phyloP scores from a whole-genome alignment of 92 coral and sea anemone genomes.

The Umimayanthus chanpuru region DNA sequence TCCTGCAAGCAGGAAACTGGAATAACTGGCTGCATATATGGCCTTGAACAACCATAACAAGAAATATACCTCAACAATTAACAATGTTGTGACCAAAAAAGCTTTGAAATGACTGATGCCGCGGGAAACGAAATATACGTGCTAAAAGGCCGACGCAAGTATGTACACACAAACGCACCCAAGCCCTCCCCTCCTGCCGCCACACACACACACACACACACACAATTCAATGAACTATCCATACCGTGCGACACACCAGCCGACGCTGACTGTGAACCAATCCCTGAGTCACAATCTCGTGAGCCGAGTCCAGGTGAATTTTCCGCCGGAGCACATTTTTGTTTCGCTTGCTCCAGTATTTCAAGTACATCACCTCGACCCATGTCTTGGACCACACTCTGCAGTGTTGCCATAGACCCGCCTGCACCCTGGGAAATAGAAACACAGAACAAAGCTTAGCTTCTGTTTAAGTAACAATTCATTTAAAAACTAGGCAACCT shows the following conservation, averaged over 20 bases:
- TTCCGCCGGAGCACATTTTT: constrained; percentile 9
- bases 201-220: not conserved
- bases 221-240: not conserved
- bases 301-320: constrained; percentile 15
- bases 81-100: too few relatives aligned
- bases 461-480: not conserved
- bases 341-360: constrained; percentile 40
- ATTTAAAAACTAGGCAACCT: too few relatives aligned
- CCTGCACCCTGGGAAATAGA: constrained; percentile 54
- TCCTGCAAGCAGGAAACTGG: too few relatives aligned
- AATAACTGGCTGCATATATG: too few relatives aligned
- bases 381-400: constrained; percentile 54
- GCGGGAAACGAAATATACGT: too few relatives aligned
- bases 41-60: too few relatives aligned
- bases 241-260: constrained; percentile 60
- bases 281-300: constrained; percentile 65
- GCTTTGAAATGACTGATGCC: too few relatives aligned
- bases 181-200: too few relatives aligned
- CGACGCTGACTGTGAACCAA: constrained; percentile 75
- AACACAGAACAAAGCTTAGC: not conserved
- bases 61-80: too few relatives aligned
- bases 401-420: constrained; percentile 50
- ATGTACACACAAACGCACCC: not conserved
- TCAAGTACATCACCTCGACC: constrained; percentile 61
- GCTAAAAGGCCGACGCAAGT: not conserved